Percentiles rank a stretch among this genome's conserved stretches.
phyloP scores from a whole-genome alignment of 2,888 invertebrate genomes.

The Loripinus fragilis region DNA sequence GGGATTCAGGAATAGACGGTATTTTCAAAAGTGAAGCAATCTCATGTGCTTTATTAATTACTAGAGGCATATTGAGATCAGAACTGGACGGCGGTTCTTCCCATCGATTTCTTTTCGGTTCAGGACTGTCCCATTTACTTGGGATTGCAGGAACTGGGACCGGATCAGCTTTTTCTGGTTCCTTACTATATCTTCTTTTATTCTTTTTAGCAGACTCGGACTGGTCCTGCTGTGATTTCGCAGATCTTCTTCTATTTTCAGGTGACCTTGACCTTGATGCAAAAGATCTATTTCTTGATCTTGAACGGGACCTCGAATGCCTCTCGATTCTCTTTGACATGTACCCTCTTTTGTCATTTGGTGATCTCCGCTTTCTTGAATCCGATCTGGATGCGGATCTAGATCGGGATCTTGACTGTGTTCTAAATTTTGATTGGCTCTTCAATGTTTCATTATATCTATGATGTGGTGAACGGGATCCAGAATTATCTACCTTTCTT shows the following conservation, averaged over 20 bases:
- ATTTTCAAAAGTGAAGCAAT: constrained; percentile 17
- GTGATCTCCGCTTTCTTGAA: neutral
- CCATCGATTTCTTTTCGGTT: constrained; percentile 54
- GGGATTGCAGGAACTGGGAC: constrained; percentile 31
- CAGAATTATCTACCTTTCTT: constrained; percentile 18
- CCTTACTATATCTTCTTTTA: neutral
- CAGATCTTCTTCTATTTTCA: constrained; percentile 22
- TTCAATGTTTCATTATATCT: neutral
- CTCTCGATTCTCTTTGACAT: neutral
- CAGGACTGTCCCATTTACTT: constrained; percentile 60
- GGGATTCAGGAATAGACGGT: constrained; percentile 42
- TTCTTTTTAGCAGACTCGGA: neutral
- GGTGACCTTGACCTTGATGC: constrained; percentile 27
- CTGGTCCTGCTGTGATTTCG: neutral
- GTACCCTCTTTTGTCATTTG: neutral
- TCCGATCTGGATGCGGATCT: neutral
- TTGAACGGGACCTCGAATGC: constrained; percentile 4
- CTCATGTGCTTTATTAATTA: constrained; percentile 29
- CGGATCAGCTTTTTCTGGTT: neutral
- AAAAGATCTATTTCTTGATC: constrained; percentile 26
- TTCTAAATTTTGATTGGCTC: neutral
- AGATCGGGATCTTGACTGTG: constrained; percentile 21
- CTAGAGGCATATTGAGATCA: constrained; percentile 24
- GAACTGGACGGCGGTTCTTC: constrained; percentile 15
- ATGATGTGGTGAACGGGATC: constrained; percentile 32